Base-by-base conservation (phyloP, 2,797 vertebrate genomes). In the Anableps anableps region DNA sequence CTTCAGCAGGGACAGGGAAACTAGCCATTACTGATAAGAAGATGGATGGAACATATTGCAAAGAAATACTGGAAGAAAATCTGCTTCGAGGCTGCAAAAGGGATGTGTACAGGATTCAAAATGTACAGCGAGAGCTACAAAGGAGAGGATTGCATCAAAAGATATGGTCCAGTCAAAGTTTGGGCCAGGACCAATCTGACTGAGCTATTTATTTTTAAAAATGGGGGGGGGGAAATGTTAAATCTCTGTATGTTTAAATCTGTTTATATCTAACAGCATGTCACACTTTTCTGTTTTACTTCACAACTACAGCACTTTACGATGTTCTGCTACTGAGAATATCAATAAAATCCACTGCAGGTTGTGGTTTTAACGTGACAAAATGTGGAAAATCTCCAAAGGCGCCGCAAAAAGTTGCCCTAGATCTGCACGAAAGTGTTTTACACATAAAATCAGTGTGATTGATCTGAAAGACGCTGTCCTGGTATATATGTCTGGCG, bases 401-500 rank as follows among this genome's bases (percentile, higher is more conserved):
- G 4, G 10, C 34, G 2, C 19, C n/a, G n/a, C n/a, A n/a, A n/a
- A n/a, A n/a, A n/a, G 21, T 53, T 23, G 51, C 23, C 23, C 23
- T 23, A 8, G 23, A 21, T 53, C 7, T 53, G 51, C 23, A 23
- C 26, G 23, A 53, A 53, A 53, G 6, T 53, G 51, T 23, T 53
- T 21, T 53, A 53, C 21, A 31, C 58, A 66, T 66, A 38, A 23
- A 14, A 43, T 68, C 41, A 47, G 6, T 1, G 68, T 29, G 34
- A 78, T 77, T 78, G 81, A 86, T 88, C 74, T 75, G 38, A 45
- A 43, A 36, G 1, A 55, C 36, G 80, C 83, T 43, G 77, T 78
- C 72, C 23, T 76, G 53, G 74, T 89, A 72, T 87, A 71, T 72
- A 64, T 29, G 48, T 76, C 66, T 85, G 77, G 77, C 72, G 64